phyloP scores from a whole-genome alignment of 2,888 invertebrate species.

The Stegophylla sp. region DNA sequence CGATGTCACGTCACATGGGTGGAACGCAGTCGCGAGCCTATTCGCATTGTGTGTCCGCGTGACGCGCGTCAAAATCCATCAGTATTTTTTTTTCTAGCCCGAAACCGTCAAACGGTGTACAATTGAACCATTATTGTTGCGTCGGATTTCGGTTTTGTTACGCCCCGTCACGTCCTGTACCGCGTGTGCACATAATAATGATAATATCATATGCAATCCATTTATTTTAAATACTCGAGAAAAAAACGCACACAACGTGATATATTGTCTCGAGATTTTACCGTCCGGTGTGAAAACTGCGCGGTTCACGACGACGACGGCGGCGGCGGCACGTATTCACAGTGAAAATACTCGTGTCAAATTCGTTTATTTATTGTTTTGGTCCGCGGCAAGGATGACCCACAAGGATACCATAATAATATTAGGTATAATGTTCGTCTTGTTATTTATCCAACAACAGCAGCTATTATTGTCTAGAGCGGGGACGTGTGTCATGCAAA shows the following conservation, averaged over 20 bases:
- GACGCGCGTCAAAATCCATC: background rate
- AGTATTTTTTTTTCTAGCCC: background rate
- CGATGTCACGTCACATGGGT: no score
- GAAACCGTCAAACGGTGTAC: slow-evolving; percentile 29
- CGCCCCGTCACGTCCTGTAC: slow-evolving; percentile 50
- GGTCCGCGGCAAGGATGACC: background rate
- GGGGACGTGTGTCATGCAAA: no score
- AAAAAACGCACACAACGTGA: background rate
- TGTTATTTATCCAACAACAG: no score
- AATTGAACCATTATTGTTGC: slow-evolving; percentile 39
- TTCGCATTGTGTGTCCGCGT: background rate
- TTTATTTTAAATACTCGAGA: slow-evolving; percentile 18
- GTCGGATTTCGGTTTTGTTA: slow-evolving; percentile 38
- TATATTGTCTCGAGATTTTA: background rate
- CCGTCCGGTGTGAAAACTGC: slow-evolving; percentile 4
- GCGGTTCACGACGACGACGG: background rate
- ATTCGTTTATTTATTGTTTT: background rate
- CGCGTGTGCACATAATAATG: no score
- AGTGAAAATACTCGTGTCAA: background rate
- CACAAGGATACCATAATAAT: no score
- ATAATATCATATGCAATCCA: background rate
- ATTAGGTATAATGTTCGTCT: no score
- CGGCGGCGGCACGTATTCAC: background rate
- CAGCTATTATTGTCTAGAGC: no score
- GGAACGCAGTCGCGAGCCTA: no score